Evolutionary conservation across 2,113 vertebrate species (phyloP).

Genomic region (Pseudopodoces humilis): DNA sequence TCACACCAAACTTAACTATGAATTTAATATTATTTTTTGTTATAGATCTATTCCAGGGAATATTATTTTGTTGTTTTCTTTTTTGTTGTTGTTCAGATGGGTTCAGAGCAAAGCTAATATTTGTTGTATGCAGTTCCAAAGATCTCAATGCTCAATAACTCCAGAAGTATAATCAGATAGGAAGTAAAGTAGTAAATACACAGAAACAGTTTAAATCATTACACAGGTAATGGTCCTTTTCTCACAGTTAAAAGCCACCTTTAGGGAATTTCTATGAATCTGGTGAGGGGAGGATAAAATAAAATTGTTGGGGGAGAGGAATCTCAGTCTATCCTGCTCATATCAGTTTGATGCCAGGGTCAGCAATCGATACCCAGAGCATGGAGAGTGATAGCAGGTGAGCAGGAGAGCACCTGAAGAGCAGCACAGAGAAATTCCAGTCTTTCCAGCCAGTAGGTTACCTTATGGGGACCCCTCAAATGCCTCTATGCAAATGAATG

Average conservation of each 20-base stretch:
- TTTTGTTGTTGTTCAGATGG: neutral
- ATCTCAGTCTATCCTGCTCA: neutral
- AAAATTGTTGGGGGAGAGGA: neutral
- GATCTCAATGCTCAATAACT: neutral
- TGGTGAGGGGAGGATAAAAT: neutral
- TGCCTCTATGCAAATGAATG: neutral
- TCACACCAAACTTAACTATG: neutral
- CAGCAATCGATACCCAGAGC: neutral
- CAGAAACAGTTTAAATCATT: neutral
- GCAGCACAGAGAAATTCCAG: neutral
- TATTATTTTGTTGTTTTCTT: neutral
- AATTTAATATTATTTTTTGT: neutral
- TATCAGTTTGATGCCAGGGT: neutral
- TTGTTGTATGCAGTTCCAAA: neutral
- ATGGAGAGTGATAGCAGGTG: neutral
- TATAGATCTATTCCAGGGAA: neutral
- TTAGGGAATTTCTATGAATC: neutral
- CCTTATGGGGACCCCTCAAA: neutral
- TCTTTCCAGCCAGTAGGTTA: neutral
- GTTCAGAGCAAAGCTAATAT: neutral
- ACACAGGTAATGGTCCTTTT: neutral
- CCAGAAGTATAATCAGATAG: neutral
- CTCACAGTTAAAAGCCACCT: neutral
- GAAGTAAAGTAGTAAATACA: neutral
- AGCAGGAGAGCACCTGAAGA: neutral